Base-by-base conservation (phyloP, 2,888 invertebrate genomes). In the Tuta absoluta region DNA sequence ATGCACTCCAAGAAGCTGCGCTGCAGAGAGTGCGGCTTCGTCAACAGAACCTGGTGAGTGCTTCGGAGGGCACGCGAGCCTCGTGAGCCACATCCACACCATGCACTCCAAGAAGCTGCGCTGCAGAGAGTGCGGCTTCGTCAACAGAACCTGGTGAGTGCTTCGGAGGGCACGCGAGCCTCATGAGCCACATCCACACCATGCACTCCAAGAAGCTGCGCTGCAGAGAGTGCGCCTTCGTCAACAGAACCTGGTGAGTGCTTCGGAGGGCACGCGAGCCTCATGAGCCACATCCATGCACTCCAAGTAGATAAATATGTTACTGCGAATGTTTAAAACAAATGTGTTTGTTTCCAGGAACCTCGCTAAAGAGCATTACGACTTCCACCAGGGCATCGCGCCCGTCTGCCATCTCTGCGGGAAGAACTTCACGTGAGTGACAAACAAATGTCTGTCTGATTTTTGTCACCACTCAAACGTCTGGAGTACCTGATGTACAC, bases 371-470 rank as follows among this genome's bases (percentile, higher is more conserved):
- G 56, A 56, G 17, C 56, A 56, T 17, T 56, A 33, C 56, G 56
- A 56, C 33, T 56, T 56, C 33, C 56, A 56, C 19, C 56, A 56
- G 8, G 56, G 56, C 33, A 56, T 56, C 28, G 56, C 56, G 56
- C 56, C 56, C n/a, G 56, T 56, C 8, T 56, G 56, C 17, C 56
- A 56, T 24, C 33, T 56, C 17, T 56, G 56, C 33, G 56, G 56
- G 8, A 56, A 56, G 17, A 56, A 56, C 33, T 56, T 56, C 19
- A 56, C 56, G 56, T 56, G 33, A 56, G 56, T 56, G 1, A 14
- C 19, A 2, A 11, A 37, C 37, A 12, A 11, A 37, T n/a, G n/a
- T n/a, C n/a, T n/a, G n/a, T n/a, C 37, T 12, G 8, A 1, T 2
- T 11, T 8, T 11, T 8, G 12, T 12, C 14, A 48, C 48, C 45